Percentiles rank a stretch among this genome's conserved stretches.
Evolutionary conservation across 2,113 vertebrate genomes (phyloP).

Genomic region (Corythoichthys haematopterus): DNA sequence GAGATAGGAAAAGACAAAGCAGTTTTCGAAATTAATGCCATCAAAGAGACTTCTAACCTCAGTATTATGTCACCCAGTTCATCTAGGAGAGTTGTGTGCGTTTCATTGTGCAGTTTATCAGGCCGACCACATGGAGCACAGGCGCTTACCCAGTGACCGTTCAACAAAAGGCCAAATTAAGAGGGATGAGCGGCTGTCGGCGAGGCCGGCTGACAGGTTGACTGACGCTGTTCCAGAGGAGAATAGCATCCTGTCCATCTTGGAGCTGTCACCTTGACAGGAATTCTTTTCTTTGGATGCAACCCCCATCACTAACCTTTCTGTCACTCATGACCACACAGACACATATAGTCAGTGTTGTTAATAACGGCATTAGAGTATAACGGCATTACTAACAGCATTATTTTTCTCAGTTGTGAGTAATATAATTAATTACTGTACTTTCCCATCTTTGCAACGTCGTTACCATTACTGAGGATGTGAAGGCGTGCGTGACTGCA

Average conservation of each 20-base stretch:
- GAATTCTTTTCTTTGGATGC: conserved; percentile 65
- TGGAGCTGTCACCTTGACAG: conserved; percentile 66
- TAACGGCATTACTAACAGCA: no score
- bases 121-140: conserved; percentile 61
- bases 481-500: no score
- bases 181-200: conserved; percentile 61
- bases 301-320: conserved; percentile 61
- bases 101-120: conserved; percentile 68
- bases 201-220: conserved; percentile 63
- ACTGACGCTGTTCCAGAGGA: conserved; percentile 59
- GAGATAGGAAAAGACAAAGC: conserved; percentile 51
- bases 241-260: conserved; percentile 70
- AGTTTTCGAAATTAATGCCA: conserved; percentile 56
- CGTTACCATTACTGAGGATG: no score
- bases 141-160: conserved; percentile 58
- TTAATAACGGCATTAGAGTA: no score
- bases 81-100: conserved; percentile 36
- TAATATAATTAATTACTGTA: no score
- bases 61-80: conserved; percentile 49
- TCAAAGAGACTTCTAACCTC: conserved; percentile 44
- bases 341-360: conserved; percentile 9
- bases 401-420: no score
- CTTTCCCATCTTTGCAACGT: no score
- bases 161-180: conserved; percentile 72
- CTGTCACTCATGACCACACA: conserved; percentile 66